Conservation (phyloP, 2,113 vertebrate species). For the Cettia cetti region DNA sequence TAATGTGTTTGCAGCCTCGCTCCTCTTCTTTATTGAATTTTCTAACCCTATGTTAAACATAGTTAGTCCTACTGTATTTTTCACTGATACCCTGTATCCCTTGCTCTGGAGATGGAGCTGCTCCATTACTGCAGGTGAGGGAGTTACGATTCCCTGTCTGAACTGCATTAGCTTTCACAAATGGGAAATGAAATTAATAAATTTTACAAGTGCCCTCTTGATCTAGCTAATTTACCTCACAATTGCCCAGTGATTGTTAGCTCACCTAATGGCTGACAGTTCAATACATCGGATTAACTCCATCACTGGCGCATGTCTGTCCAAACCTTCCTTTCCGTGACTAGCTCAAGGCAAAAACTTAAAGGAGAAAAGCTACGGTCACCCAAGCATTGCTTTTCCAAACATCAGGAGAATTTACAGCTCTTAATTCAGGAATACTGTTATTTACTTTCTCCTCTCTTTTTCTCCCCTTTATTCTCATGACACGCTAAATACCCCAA, state of each 20-base stretch:
- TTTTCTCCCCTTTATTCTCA: background rate
- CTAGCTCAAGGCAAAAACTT: background rate
- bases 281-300: background rate
- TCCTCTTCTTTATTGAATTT: background rate
- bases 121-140: background rate
- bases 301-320: background rate
- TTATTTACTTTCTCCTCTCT: background rate
- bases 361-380: background rate
- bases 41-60: background rate
- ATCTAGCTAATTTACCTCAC: conserved; percentile 11
- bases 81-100: background rate
- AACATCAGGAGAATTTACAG: background rate
- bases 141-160: background rate
- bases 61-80: background rate
- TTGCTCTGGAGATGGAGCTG: background rate
- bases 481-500: background rate
- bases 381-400: background rate
- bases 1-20: background rate
- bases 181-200: conserved; percentile 23
- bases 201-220: conserved; percentile 9
- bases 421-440: background rate
- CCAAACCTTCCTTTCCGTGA: background rate
- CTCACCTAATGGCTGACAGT: background rate
- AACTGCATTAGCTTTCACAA: background rate
- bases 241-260: background rate